Evolutionary conservation across 2,113 vertebrate genomes (phyloP).

Genomic region (Planiliza haematocheilus): DNA sequence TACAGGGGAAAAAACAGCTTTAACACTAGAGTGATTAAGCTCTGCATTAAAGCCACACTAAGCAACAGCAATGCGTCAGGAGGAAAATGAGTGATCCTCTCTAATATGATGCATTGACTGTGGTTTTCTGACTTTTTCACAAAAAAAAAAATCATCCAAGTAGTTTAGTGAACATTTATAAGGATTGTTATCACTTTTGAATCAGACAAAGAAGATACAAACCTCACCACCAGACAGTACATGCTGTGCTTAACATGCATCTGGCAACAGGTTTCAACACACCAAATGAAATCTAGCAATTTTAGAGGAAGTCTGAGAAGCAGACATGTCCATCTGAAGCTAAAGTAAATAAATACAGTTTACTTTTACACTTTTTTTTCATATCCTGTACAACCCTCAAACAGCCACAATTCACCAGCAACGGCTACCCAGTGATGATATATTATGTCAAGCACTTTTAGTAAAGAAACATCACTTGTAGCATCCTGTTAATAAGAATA

Average conservation of each 20-base stretch:
- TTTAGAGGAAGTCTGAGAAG: constrained; percentile 3
- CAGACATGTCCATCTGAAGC: background rate
- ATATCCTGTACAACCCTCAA: background rate
- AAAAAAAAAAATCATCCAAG: background rate
- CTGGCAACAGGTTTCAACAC: too few species aligned
- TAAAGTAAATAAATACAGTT: background rate
- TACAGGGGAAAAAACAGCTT: constrained; percentile 7
- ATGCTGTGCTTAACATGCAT: background rate
- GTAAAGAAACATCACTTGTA: background rate
- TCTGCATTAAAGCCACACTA: constrained; percentile 3
- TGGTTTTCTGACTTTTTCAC: too few species aligned
- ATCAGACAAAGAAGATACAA: background rate
- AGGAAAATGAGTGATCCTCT: background rate
- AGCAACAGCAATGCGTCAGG: background rate
- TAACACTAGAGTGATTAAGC: background rate
- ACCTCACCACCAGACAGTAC: background rate
- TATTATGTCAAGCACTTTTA: background rate
- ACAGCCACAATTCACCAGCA: background rate
- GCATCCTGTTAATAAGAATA: background rate
- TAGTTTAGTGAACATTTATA: too few species aligned
- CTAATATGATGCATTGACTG: background rate
- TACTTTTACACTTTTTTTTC: background rate
- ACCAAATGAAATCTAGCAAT: background rate
- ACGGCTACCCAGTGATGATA: background rate
- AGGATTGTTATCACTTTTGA: background rate